phyloP scores from a whole-genome alignment of 2,797 vertebrate genomes.

The Coregonus suidteri region DNA sequence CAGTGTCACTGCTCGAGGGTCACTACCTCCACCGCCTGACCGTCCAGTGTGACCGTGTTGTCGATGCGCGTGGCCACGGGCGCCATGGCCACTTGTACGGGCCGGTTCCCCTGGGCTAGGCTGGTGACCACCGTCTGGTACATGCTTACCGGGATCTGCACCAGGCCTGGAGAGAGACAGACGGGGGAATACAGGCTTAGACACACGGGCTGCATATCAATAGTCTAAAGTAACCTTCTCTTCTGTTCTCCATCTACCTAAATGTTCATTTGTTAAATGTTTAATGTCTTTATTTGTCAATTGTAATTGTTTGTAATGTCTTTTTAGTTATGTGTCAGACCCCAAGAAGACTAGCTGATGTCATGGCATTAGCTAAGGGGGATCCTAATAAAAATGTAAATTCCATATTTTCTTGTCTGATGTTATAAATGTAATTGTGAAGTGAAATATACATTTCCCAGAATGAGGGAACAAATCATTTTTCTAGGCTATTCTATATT shows the following conservation, averaged over 20 bases:
- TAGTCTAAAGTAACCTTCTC: background rate
- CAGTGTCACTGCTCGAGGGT: constrained; percentile 90
- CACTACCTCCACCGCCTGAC: constrained; percentile 96
- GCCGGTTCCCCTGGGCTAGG: constrained; percentile 93
- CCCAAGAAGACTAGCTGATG: no score
- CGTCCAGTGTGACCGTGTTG: constrained; percentile 92
- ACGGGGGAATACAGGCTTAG: background rate
- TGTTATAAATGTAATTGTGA: no score
- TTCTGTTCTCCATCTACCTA: background rate
- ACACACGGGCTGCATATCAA: background rate
- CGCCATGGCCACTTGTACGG: constrained; percentile 97
- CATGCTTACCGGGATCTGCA: constrained; percentile 98
- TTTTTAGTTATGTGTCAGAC: no score
- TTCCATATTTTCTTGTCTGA: no score
- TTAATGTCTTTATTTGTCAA: no score
- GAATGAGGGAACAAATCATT: no score
- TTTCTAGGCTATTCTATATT: no score
- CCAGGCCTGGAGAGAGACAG: constrained; percentile 79
- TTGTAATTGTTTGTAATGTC: no score
- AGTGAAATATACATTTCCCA: no score
- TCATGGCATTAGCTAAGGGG: no score
- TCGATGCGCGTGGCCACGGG: constrained; percentile 92
- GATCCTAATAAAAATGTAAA: no score
- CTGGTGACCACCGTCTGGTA: constrained; percentile 99
- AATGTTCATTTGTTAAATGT: no score